Evolutionary conservation across 2,888 invertebrate species (phyloP).

Genomic region (Patella caerulea): DNA sequence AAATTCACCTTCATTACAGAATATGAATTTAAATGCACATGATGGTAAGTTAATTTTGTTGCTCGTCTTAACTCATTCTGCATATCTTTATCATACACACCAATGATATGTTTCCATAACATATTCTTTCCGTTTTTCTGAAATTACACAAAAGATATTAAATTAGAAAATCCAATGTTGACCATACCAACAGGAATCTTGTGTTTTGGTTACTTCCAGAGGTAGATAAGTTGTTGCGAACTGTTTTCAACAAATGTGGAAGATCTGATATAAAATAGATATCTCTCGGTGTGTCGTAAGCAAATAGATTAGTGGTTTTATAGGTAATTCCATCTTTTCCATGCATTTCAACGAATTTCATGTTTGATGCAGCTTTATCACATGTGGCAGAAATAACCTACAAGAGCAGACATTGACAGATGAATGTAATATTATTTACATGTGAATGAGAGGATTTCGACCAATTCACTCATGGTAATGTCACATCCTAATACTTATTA

Average conservation of each 20-base stretch:
- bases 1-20: background rate
- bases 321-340: background rate
- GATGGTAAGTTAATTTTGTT: background rate
- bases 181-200: too few relatives aligned
- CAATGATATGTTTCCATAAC: slow-evolving; percentile 2
- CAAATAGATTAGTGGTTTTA: background rate
- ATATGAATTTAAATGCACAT: background rate
- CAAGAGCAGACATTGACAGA: too few relatives aligned
- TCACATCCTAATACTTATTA: too few relatives aligned
- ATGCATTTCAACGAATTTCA: background rate
- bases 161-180: too few relatives aligned
- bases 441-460: too few relatives aligned
- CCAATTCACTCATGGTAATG: too few relatives aligned
- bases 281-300: background rate
- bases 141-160: background rate
- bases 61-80: background rate
- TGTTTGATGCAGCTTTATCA: background rate
- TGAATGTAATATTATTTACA: too few relatives aligned
- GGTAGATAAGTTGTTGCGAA: background rate
- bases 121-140: slow-evolving; percentile 18
- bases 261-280: background rate
- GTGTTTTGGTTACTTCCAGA: too few relatives aligned
- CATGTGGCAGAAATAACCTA: background rate
- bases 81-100: background rate
- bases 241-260: background rate